A percentile compares a stretch with the other conserved stretches of the same genome.
These are phyloP conservation scores for Pipistrellus pygmaeus DNA, from an alignment of 2,797 vertebrate species.

Conservation along the genomic window DNA sequence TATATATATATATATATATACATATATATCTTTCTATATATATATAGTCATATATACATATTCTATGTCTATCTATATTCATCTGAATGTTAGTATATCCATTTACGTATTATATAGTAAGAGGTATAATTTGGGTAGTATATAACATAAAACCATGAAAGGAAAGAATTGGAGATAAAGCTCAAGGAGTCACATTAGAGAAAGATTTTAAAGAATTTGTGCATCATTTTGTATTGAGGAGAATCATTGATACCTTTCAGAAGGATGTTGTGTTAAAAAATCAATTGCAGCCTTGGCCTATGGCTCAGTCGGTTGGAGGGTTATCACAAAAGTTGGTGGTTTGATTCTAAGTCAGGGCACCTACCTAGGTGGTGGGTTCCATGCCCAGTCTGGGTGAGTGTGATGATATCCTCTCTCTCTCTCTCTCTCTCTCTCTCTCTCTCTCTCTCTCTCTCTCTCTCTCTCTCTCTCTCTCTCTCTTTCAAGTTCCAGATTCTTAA, in stretches of 20 bases:
- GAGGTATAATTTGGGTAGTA: background rate
- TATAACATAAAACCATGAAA: background rate
- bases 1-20: too few relatives aligned
- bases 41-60: too few relatives aligned
- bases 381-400: too few relatives aligned
- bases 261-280: background rate
- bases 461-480: too few relatives aligned
- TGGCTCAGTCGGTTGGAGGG: too few relatives aligned
- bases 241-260: background rate
- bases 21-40: too few relatives aligned
- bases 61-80: background rate
- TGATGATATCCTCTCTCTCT: too few relatives aligned
- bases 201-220: background rate
- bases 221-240: background rate
- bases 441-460: too few relatives aligned
- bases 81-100: background rate
- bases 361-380: too few relatives aligned
- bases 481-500: background rate
- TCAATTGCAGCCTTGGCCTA: background rate
- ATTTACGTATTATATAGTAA: background rate
- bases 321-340: too few relatives aligned
- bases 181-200: background rate
- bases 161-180: background rate
- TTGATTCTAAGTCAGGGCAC: too few relatives aligned
- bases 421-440: too few relatives aligned